Evolutionary conservation across 2,113 vertebrate genomes (phyloP).

Genomic region (Xiphorhynchus elegans): DNA sequence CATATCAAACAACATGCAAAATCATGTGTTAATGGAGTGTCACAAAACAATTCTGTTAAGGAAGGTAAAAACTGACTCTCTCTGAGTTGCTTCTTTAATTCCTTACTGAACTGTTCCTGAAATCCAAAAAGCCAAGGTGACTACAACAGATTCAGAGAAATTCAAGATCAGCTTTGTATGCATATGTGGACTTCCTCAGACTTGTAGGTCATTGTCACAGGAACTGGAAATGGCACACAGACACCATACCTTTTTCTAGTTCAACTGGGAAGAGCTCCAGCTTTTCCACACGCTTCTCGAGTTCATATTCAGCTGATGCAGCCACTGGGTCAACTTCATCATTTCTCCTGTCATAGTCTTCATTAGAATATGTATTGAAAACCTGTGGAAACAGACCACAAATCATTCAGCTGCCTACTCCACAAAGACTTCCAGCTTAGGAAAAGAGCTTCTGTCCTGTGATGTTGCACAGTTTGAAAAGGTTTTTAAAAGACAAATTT

Average conservation of each 20-base stretch:
- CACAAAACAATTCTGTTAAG: not conserved
- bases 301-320: constrained; percentile 95
- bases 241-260: constrained; percentile 89
- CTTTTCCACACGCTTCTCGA: constrained; percentile 98
- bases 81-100: not conserved
- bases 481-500: not conserved
- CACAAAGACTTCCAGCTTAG: not conserved
- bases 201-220: not conserved
- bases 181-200: not conserved
- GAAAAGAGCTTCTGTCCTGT: not conserved
- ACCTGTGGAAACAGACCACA: constrained; percentile 79
- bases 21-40: not conserved
- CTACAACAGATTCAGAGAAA: not conserved
- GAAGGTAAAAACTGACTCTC: not conserved
- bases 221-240: not conserved
- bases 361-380: constrained; percentile 96
- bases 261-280: constrained; percentile 97
- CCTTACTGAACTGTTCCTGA: not conserved
- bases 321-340: constrained; percentile 98
- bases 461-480: not conserved
- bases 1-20: not conserved
- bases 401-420: not conserved
- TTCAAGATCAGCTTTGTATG: not conserved
- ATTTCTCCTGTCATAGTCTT: constrained; percentile 96
- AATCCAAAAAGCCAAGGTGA: not conserved